These are phyloP conservation scores for Diarsia dahlii DNA, from an alignment of 2,888 invertebrate genomes.

Conservation along the genomic window DNA sequence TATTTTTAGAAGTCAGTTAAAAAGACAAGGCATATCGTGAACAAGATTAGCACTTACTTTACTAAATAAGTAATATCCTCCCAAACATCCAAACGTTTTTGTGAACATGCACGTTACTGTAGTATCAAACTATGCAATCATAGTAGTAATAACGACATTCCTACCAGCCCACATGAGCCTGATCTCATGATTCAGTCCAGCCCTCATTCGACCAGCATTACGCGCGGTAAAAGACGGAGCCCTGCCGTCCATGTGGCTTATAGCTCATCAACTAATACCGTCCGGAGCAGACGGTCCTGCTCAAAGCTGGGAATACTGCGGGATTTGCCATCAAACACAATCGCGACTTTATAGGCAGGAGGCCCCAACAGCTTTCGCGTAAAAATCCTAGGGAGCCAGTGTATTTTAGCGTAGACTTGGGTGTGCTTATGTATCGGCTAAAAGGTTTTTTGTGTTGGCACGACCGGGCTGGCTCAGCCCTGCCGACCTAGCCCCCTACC, in stretches of 20 bases:
- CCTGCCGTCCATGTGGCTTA: conserved; percentile 14
- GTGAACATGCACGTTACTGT: not conserved
- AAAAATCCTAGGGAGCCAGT: conserved; percentile 59
- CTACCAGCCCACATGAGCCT: not conserved
- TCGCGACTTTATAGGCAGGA: conserved; percentile 42
- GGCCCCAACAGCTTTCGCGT: conserved; percentile 46
- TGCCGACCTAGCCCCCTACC: not conserved
- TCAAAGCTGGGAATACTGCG: conserved; percentile 38
- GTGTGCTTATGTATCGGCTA: conserved; percentile 61
- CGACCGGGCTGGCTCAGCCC: conserved; percentile 19
- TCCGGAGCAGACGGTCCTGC: conserved; percentile 37
- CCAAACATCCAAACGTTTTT: not conserved
- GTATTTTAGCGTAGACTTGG: conserved; percentile 59
- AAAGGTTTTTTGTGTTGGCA: conserved; percentile 67
- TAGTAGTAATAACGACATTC: not conserved
- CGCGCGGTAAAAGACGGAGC: not conserved
- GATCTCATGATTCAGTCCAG: not conserved
- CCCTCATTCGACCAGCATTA: conserved; percentile 2
- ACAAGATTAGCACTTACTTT: not conserved
- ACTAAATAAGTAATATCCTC: not conserved
- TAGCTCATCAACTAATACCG: conserved; percentile 35
- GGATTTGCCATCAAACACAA: conserved; percentile 52
- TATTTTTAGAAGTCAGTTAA: no score
- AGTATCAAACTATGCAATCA: not conserved
- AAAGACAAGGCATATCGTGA: not conserved